These are phyloP conservation scores for Leptatherina wallacei DNA, from an alignment of 2,797 vertebrate species.

Conservation along the genomic window DNA sequence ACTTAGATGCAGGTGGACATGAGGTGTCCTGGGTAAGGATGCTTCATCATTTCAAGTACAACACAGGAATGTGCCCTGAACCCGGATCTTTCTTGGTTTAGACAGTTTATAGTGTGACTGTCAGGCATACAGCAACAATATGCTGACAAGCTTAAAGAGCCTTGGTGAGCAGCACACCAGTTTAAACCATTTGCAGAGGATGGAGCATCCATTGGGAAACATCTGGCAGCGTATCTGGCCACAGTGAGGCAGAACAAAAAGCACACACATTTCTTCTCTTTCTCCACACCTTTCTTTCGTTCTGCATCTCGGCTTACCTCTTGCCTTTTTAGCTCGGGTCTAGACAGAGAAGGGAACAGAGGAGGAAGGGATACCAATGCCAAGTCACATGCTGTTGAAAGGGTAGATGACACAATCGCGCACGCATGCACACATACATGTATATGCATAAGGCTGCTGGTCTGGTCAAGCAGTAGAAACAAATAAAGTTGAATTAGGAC, in stretches of 20 bases:
- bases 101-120: not conserved
- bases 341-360: conserved; percentile 62
- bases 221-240: conserved; percentile 49
- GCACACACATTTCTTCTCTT: conserved; percentile 29
- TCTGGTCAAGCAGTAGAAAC: conserved; percentile 63
- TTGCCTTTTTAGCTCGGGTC: conserved; percentile 43
- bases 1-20: not conserved
- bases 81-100: too few relatives aligned
- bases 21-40: not conserved
- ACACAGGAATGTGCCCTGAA: too few relatives aligned
- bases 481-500: conserved; percentile 71
- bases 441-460: conserved; percentile 19
- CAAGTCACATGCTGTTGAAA: conserved; percentile 58
- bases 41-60: not conserved
- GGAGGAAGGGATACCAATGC: conserved; percentile 37
- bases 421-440: conserved; percentile 11
- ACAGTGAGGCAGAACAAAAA: conserved; percentile 46
- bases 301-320: conserved; percentile 58
- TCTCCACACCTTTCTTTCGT: conserved; percentile 39
- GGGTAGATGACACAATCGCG: conserved; percentile 46
- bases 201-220: conserved; percentile 62
- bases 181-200: conserved; percentile 64
- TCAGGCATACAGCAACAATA: conserved; percentile 10
- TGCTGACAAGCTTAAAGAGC: conserved; percentile 51
- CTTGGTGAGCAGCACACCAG: conserved; percentile 56